A percentile compares a stretch with the other conserved stretches of the same genome.
Evolutionary conservation across 2,797 vertebrate species (phyloP).

Genomic region (Prionace glauca): DNA sequence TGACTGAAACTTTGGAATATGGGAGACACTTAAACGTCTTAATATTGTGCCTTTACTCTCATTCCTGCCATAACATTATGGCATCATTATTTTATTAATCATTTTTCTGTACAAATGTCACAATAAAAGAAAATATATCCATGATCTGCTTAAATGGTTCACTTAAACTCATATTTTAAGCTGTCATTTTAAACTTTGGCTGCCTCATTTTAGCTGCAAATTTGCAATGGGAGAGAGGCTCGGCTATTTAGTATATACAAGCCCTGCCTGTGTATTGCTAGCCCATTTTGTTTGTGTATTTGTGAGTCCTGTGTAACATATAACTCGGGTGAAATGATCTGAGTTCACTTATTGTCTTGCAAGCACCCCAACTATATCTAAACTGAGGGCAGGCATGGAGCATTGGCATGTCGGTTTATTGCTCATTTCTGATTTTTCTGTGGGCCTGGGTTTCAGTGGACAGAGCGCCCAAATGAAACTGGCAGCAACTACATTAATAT

Average conservation of each 20-base stretch:
- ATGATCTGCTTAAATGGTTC: not conserved
- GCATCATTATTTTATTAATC: not conserved
- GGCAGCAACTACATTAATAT: not conserved
- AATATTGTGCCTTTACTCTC: not conserved
- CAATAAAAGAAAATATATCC: not conserved
- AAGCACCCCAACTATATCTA: not conserved
- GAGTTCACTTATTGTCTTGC: not conserved
- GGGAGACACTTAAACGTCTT: not conserved
- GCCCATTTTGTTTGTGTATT: not conserved
- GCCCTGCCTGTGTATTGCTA: too few relatives aligned
- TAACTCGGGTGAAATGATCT: not conserved
- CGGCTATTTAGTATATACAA: not conserved
- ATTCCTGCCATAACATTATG: conserved; percentile 19
- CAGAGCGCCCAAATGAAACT: not conserved
- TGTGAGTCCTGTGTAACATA: not conserved
- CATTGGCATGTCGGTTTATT: not conserved
- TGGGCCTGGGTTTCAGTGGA: not conserved
- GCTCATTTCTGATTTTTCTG: not conserved
- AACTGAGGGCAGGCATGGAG: not conserved
- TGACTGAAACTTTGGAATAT: not conserved
- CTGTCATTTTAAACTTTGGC: not conserved
- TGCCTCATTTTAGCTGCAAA: not conserved
- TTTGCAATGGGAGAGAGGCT: not conserved
- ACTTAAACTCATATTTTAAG: not conserved
- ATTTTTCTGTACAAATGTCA: not conserved